Conservation (phyloP, 37 sponge, comb jelly and placozoan genomes). For the Geodia barretti region DNA sequence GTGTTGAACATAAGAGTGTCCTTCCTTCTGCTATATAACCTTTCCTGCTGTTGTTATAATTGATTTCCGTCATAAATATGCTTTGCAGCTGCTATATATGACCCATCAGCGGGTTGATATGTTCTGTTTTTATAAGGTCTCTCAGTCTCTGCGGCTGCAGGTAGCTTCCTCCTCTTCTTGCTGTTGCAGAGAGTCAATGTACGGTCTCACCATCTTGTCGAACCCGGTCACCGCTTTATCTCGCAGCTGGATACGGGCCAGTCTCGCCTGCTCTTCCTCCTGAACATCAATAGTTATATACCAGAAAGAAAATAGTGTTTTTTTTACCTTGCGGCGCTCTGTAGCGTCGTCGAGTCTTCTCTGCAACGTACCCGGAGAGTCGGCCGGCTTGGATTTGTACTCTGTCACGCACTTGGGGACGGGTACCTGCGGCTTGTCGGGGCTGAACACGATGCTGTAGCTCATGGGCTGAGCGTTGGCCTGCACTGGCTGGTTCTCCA, state of each 20-base stretch:
- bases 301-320: too few relatives aligned
- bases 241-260: constrained; percentile 24
- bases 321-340: constrained; percentile 31
- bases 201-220: constrained; percentile 20
- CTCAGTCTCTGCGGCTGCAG: too few relatives aligned
- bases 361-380: constrained; percentile 10
- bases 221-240: constrained; percentile 17
- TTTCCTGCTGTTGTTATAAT: too few relatives aligned
- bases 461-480: neutral
- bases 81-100: too few relatives aligned
- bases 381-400: constrained; percentile 4
- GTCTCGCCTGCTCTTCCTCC: constrained; percentile 51
- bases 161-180: too few relatives aligned
- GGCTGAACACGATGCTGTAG: constrained; percentile 12
- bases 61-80: too few relatives aligned
- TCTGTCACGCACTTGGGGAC: constrained; percentile 40
- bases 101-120: too few relatives aligned
- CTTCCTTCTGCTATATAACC: too few relatives aligned
- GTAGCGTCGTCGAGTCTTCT: constrained; percentile 21
- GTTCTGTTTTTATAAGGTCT: too few relatives aligned
- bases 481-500: neutral
- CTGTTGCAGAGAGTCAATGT: constrained; percentile 2
- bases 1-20: neutral
- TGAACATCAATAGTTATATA: constrained; percentile 2
- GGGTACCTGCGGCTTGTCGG: neutral